Evolutionary conservation across 2,113 vertebrate species (phyloP).

Genomic region (Tachysurus vachellii): DNA sequence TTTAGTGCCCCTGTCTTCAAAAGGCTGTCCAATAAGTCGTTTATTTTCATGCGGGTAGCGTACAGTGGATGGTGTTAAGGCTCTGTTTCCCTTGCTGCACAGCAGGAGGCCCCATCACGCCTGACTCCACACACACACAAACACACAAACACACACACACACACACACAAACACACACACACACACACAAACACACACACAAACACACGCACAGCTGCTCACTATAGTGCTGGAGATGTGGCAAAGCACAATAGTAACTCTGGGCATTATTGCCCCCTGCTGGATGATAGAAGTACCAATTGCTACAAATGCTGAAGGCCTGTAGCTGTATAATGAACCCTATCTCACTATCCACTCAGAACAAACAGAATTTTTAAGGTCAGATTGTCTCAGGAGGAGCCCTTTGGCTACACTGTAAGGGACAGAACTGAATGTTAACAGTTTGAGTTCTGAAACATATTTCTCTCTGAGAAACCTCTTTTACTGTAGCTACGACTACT

Average conservation of each 20-base stretch:
- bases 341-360: constrained; percentile 9
- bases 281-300: not conserved
- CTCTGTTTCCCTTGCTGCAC: constrained; percentile 32
- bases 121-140: constrained; percentile 18
- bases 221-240: not conserved
- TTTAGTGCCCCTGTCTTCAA: constrained; percentile 20
- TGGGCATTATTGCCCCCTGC: constrained; percentile 37
- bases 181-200: not conserved
- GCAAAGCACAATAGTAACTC: not conserved
- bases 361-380: constrained; percentile 39
- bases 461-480: not conserved
- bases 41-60: constrained; percentile 39
- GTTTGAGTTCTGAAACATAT: not conserved
- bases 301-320: not conserved
- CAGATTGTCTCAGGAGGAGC: constrained; percentile 29
- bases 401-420: constrained; percentile 21
- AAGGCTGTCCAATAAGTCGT: constrained; percentile 32
- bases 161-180: constrained; percentile 14
- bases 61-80: constrained; percentile 36
- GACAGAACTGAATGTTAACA: constrained; percentile 8
- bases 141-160: constrained; percentile 3
- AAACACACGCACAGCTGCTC: constrained; percentile 37
- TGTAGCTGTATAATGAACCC: not conserved
- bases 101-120: constrained; percentile 41
- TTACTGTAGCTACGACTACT: no score